Percentiles rank a stretch among this genome's conserved stretches.
phyloP scores from a whole-genome alignment of 2,797 vertebrate genomes.

The Distichodus sexfasciatus region DNA sequence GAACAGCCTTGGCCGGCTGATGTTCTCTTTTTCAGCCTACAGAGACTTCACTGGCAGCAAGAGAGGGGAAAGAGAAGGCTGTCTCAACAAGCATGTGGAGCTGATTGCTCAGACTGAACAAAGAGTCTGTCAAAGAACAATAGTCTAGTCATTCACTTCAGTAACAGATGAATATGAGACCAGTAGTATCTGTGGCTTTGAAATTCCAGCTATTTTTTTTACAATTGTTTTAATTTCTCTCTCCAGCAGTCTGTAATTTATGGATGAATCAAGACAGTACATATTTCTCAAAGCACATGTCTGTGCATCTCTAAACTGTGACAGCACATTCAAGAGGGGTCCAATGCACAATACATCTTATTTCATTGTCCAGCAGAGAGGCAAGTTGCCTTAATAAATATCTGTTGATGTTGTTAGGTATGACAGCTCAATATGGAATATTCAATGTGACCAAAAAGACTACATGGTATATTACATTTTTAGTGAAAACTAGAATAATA shows the following conservation, averaged over 20 bases:
- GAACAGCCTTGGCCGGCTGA: conserved; percentile 41
- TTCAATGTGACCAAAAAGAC: too few species aligned
- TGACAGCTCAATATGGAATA: conserved; percentile 57
- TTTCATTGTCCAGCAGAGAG: conserved; percentile 60
- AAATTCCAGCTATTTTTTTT: not conserved
- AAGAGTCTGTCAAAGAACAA: conserved; percentile 15
- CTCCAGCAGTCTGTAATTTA: not conserved
- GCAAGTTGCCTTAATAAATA: conserved; percentile 66
- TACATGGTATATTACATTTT: too few species aligned
- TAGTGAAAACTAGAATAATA: too few species aligned
- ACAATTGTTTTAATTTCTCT: not conserved
- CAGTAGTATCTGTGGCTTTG: not conserved
- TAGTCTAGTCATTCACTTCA: not conserved
- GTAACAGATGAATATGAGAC: conserved; percentile 2
- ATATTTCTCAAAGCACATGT: not conserved
- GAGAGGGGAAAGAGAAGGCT: conserved; percentile 31
- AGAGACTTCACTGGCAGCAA: conserved; percentile 56
- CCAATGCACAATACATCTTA: conserved; percentile 47
- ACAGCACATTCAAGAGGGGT: conserved; percentile 36
- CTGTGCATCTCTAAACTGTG: not conserved
- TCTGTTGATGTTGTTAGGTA: conserved; percentile 51
- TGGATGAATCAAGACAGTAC: not conserved
- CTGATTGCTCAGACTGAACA: not conserved
- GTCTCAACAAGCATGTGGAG: conserved; percentile 44
- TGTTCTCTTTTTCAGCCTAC: conserved; percentile 55